A percentile compares a stretch with the other conserved stretches of the same genome.
phyloP scores from a whole-genome alignment of 2,888 invertebrate genomes.

The Anthophora plumipes region DNA sequence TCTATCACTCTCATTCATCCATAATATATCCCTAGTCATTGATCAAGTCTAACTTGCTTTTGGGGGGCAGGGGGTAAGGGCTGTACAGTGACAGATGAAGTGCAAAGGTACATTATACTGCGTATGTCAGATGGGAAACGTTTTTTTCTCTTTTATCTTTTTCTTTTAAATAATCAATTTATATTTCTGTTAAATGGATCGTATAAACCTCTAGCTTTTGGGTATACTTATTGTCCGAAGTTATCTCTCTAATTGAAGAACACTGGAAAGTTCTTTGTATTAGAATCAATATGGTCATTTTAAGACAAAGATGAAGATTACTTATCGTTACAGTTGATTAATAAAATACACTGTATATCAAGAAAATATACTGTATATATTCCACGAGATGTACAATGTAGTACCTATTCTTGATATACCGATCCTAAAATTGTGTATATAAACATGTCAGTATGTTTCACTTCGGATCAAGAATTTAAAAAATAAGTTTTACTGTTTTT shows the following conservation, averaged over 20 bases:
- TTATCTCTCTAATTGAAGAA: slow-evolving; percentile 40
- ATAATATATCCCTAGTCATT: slow-evolving; percentile 43
- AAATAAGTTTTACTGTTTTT: slow-evolving; percentile 5
- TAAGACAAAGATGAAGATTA: slow-evolving; percentile 5
- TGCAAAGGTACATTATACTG: slow-evolving; percentile 51
- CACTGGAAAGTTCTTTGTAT: slow-evolving; percentile 15
- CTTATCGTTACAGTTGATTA: slow-evolving; percentile 3
- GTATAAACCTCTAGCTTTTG: slow-evolving; percentile 27
- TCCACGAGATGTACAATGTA: slow-evolving; percentile 31
- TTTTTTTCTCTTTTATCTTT: slow-evolving; percentile 15
- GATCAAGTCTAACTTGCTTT: slow-evolving; percentile 41
- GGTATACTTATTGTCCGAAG: slow-evolving; percentile 28
- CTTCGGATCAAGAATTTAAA: slow-evolving; percentile 6
- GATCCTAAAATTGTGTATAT: slow-evolving; percentile 23
- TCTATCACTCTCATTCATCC: slow-evolving; percentile 52
- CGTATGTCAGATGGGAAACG: slow-evolving; percentile 49
- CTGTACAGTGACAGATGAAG: slow-evolving; percentile 43
- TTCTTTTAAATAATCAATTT: slow-evolving; percentile 6
- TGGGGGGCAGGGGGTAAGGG: slow-evolving; percentile 29
- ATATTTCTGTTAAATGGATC: slow-evolving; percentile 20
- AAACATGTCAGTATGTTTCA: slow-evolving; percentile 31
- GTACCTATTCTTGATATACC: slow-evolving; percentile 20
- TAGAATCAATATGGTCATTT: slow-evolving; percentile 17
- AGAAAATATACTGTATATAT: slow-evolving; percentile 21
- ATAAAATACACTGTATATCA: slow-evolving; percentile 2